A percentile compares a stretch with the other conserved stretches of the same genome.
phyloP scores from a whole-genome alignment of 2,888 invertebrate genomes.

The Liopterus haemorrhoidalis region DNA sequence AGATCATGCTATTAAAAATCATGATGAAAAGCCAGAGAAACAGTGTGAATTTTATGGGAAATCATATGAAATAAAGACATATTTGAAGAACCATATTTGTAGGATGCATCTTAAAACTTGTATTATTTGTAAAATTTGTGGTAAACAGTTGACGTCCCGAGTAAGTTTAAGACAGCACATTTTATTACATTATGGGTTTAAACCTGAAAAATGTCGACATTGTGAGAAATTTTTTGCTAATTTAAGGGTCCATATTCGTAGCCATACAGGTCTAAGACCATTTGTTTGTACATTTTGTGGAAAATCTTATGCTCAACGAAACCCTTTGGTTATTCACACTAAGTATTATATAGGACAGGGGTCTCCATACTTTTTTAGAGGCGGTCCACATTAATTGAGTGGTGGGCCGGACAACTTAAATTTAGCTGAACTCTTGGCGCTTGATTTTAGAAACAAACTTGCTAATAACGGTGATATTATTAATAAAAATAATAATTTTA shows the following conservation, averaged over 20 bases:
- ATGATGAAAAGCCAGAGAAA: background rate
- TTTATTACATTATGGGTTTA: slow-evolving; percentile 49
- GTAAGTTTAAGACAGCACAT: slow-evolving; percentile 48
- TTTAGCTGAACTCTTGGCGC: too few species aligned
- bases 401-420: too few species aligned
- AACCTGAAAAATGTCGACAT: slow-evolving; percentile 50
- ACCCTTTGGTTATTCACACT: slow-evolving; percentile 39
- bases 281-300: slow-evolving; percentile 44
- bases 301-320: slow-evolving; percentile 36
- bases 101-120: background rate
- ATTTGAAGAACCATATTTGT: background rate
- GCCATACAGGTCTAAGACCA: slow-evolving; percentile 51
- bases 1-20: background rate
- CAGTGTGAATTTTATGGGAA: slow-evolving; percentile 16
- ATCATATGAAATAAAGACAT: too few species aligned
- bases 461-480: too few species aligned
- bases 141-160: slow-evolving; percentile 41
- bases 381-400: too few species aligned
- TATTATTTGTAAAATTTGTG: slow-evolving; percentile 16
- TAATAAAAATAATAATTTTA: slow-evolving; percentile 11
- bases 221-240: slow-evolving; percentile 55
- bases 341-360: slow-evolving; percentile 52
- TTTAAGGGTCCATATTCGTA: slow-evolving; percentile 48
- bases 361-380: too few species aligned
- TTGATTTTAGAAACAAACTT: too few species aligned